Evolutionary conservation across 2,797 vertebrate species (phyloP).

Genomic region (Parauchenoglanis ngamensis): DNA sequence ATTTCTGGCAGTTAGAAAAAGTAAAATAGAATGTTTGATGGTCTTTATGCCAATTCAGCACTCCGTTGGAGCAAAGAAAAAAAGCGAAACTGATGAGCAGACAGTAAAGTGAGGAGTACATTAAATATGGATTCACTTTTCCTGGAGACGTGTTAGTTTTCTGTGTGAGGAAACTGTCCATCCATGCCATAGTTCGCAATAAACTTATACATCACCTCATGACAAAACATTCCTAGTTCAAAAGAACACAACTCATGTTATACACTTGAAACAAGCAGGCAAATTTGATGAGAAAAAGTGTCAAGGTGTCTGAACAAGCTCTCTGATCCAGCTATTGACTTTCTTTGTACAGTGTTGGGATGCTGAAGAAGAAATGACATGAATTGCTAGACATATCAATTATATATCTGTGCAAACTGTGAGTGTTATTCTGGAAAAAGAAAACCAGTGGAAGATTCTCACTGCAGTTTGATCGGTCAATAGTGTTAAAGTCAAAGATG

Average conservation of each 20-base stretch:
- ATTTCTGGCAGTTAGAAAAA: not conserved
- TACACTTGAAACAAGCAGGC: not conserved
- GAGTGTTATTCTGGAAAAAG: not conserved
- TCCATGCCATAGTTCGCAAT: constrained; percentile 1
- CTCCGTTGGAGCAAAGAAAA: constrained; percentile 18
- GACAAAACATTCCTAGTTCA: not conserved
- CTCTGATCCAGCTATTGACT: not conserved
- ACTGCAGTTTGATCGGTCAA: not conserved
- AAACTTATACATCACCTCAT: constrained; percentile 21
- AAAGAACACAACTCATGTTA: not conserved
- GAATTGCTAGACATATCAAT: not conserved
- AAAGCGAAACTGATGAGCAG: constrained; percentile 20
- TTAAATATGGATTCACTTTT: constrained; percentile 29
- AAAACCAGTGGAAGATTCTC: not conserved
- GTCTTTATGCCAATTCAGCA: constrained; percentile 17
- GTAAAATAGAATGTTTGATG: not conserved
- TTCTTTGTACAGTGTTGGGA: not conserved
- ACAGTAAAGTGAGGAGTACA: not conserved
- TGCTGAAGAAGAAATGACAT: not conserved
- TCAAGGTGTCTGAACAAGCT: not conserved
- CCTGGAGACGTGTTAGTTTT: constrained; percentile 7
- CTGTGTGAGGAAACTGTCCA: constrained; percentile 9
- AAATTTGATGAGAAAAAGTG: not conserved
- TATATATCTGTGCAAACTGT: not conserved
- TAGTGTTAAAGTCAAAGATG: not conserved